A percentile compares a stretch with the other conserved stretches of the same genome.
Evolutionary conservation across 2,113 vertebrate genomes (phyloP).

Genomic region (Pimephales promelas): DNA sequence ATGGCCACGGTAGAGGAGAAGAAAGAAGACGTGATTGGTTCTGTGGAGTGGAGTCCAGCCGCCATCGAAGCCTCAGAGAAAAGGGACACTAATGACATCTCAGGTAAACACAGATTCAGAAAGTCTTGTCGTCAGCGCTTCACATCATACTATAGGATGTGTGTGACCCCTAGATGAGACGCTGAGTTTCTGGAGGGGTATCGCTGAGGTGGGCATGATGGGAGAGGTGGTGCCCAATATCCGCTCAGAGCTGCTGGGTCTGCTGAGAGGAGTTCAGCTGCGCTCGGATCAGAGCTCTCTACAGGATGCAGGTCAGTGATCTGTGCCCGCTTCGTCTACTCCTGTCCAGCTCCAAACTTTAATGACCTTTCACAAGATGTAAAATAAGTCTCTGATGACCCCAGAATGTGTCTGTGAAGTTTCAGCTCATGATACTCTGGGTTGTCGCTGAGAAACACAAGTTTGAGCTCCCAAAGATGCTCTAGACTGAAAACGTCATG

Average conservation of each 20-base stretch:
- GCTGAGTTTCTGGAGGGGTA: constrained; percentile 96
- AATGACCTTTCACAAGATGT: no score
- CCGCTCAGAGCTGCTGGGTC: constrained; percentile 90
- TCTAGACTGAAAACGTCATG: no score
- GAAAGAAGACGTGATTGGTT: constrained; percentile 75
- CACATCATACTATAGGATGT: not conserved
- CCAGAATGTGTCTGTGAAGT: no score
- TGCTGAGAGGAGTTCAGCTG: constrained; percentile 88
- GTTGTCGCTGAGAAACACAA: no score
- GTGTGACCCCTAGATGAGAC: constrained; percentile 86
- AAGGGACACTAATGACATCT: constrained; percentile 87
- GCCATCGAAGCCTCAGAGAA: constrained; percentile 79
- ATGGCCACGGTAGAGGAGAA: constrained; percentile 82
- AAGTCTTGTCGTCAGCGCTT: not conserved
- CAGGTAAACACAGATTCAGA: constrained; percentile 75
- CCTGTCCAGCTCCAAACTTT: no score
- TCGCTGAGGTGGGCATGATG: constrained; percentile 94
- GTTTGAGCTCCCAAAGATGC: no score
- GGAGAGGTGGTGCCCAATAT: constrained; percentile 96
- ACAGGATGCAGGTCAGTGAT: constrained; percentile 85
- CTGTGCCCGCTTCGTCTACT: not conserved
- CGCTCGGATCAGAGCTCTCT: constrained; percentile 79
- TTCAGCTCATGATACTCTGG: no score
- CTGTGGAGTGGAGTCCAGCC: constrained; percentile 67
- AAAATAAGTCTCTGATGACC: no score